Base-by-base conservation (phyloP, 2,113 vertebrate species). In the Sterrhoptilus dennistouni region DNA sequence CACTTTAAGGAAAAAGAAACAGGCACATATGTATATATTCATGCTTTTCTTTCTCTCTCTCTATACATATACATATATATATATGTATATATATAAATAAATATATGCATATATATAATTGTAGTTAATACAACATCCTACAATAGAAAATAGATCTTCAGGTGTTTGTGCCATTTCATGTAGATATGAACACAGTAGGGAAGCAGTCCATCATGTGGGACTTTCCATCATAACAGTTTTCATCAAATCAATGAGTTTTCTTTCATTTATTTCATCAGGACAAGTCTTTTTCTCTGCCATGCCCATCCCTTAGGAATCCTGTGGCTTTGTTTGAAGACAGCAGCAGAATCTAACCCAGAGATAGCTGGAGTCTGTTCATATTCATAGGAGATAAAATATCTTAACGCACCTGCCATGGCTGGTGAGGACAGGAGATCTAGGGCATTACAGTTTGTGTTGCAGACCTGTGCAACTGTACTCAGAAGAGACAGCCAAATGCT, bases 11-110 rank as follows among this genome's bases (percentile, higher is more conserved):
- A 89, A 8, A 87, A 83, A 69, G 27, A 45, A 33, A 65, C 3
- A 27, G 18, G 31, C 5, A 31, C 0, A 0, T 29, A 5, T 35
- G 13, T 50, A 33, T 38, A 12, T 25, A 10, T 31, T 31, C 33
- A 8, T 68, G 3, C 31, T 5, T 64, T 14, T 22, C 8, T 44
- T 15, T 63, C 2, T 44, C 5, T 83, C 2, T 83, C 14, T 38
- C 4, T 28, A 4, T 49, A 1, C 12, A 35, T 35, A 45, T 35
- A 35, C 60, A 31, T 27, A 49, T 36, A 24, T 2, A 31, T 7
- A 36, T 35, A 36, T 18, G 18, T 36, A 27, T 2, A n/a, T 5
- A 57, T 9, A 54, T 47, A 44, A 13, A 21, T 1, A 28, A 10
- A 31, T 54, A 12, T 12, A 54, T 19, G 14, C 5, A 42, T 11